Percentiles rank a stretch among this genome's conserved stretches.
phyloP scores from a whole-genome alignment of 2,113 vertebrate species.

The Leptodactylus fuscus region DNA sequence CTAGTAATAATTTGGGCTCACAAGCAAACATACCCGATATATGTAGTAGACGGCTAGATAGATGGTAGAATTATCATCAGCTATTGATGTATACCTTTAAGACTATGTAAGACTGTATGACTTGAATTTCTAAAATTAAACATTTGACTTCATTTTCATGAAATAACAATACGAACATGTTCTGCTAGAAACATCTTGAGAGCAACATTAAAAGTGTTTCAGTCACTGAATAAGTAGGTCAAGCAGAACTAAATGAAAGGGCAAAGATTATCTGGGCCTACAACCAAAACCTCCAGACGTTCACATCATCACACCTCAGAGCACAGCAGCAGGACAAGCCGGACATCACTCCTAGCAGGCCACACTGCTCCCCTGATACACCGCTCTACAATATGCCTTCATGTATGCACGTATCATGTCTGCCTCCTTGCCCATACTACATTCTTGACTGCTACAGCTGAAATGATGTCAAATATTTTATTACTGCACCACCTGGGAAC shows the following conservation, averaged over 20 bases:
- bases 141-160: conserved; percentile 74
- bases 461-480: not conserved
- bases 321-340: conserved; percentile 3
- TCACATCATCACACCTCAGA: conserved; percentile 63
- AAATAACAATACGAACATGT: conserved; percentile 76
- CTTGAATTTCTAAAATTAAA: conserved; percentile 71
- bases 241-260: conserved; percentile 91
- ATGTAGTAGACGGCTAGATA: not conserved
- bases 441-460: not conserved
- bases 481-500: not conserved
- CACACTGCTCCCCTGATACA: not conserved
- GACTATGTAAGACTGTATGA: not conserved
- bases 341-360: conserved; percentile 4
- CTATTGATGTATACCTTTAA: not conserved
- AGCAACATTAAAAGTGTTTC: conserved; percentile 76
- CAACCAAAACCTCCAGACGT: conserved; percentile 51
- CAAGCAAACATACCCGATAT: not conserved
- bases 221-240: conserved; percentile 90
- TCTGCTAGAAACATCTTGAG: conserved; percentile 72
- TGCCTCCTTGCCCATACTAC: not conserved
- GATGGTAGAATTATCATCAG: not conserved
- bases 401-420: not conserved
- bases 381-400: not conserved
- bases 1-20: not conserved
- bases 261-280: conserved; percentile 77